Evolutionary conservation across 2,797 vertebrate species (phyloP), one percentile per base, ranked within the genome.

Genomic region (Amblyopsis hoosieri): DNA sequence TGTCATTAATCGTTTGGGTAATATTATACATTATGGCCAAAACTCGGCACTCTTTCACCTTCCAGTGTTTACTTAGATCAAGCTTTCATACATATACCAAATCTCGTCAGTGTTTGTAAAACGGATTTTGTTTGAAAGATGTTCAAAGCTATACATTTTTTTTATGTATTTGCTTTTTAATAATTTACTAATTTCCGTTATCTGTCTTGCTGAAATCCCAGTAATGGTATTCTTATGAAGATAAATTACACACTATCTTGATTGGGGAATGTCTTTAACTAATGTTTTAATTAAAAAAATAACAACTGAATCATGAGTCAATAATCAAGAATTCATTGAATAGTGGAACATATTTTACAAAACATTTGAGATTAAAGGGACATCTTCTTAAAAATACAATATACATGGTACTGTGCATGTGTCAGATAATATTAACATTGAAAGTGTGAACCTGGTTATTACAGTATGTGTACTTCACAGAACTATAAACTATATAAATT

Each of bases 291-390:
- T 78, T 75, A 79, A 69, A 73, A 3, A 0, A 62, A 14, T 0
- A 23, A 14, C 71, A 29, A 29, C 3, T 29, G 23, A 29, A 29
- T 29, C 23, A 29, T 29, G 23, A 29, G 23, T 29, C 23, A 29
- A 29, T 29, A 29, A 46, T 75, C 49, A 75, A n/a, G 45, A 45
- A 42, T 70, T 68, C 60, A 80, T 1, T 15, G 63, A 68, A 51
- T 73, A 61, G 71, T 13, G 66, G 23, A 68, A 42, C 29, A 54
- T 64, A 67, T 66, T 55, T 67, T 67, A 85, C 72, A 75, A 84
- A 85, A 77, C 4, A 11, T 4, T 9, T 13, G 3, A 47, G 47
- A 62, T 58, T 78, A 78, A 80, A 75, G 4, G 12, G 53, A 13
- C 12, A 60, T 12, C 10, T 47, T 15, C 23, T 48, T 10, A 51